Conservation (phyloP, 2,888 invertebrate species). For the Lathronympha strigana region DNA sequence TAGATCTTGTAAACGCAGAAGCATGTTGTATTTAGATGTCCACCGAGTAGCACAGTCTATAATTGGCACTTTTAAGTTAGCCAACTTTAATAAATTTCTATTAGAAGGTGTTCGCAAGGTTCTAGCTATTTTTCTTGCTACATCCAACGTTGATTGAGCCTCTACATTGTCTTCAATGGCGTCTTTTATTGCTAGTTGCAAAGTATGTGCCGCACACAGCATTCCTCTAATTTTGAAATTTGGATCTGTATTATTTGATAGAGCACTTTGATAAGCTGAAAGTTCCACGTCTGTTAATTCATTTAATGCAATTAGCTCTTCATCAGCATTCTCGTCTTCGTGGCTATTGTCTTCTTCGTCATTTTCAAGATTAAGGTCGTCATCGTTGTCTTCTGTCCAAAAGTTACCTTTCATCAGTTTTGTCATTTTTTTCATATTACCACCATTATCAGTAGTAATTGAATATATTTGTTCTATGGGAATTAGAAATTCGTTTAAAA, state of each 20-base stretch:
- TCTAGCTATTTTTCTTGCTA: neutral
- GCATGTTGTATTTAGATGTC: slow-evolving; percentile 6
- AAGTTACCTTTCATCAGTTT: slow-evolving; percentile 2
- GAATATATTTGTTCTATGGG: slow-evolving; percentile 9
- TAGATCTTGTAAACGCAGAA: neutral
- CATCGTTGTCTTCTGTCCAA: slow-evolving; percentile 11
- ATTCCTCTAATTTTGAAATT: slow-evolving; percentile 11
- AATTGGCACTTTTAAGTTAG: slow-evolving; percentile 7
- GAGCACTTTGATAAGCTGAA: slow-evolving; percentile 1
- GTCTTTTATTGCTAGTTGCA: slow-evolving; percentile 4
- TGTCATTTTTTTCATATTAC: slow-evolving; percentile 12
- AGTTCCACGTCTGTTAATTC: neutral
- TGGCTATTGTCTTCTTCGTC: neutral
- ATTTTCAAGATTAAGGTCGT: no score
- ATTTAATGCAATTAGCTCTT: neutral
- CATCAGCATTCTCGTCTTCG: neutral
- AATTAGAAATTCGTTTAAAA: neutral
- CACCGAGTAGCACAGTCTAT: slow-evolving; percentile 16
- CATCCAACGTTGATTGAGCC: neutral
- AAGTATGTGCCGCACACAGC: slow-evolving; percentile 9
- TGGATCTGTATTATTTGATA: neutral
- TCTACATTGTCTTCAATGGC: slow-evolving; percentile 11
- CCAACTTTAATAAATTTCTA: neutral
- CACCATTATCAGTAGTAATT: neutral
- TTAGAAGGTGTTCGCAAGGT: slow-evolving; percentile 4